Percentiles rank a stretch among this genome's conserved stretches.
These are phyloP conservation scores for Tadarida brasiliensis DNA, from an alignment of 2,797 vertebrate species.

Conservation along the genomic window DNA sequence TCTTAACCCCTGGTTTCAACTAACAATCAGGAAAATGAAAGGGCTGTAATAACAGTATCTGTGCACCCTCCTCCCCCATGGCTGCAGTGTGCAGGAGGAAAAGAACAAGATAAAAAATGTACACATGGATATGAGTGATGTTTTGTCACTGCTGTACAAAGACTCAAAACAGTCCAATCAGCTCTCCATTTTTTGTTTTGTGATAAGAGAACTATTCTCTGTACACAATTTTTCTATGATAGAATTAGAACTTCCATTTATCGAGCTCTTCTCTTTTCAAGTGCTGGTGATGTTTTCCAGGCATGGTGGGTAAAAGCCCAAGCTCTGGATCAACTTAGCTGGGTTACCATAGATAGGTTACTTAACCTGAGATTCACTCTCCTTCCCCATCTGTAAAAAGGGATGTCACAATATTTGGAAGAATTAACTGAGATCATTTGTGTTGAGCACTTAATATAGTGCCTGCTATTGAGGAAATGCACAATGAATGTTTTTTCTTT, in stretches of 20 bases:
- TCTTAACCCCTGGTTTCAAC: background rate
- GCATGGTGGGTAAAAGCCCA: background rate
- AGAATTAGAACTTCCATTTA: background rate
- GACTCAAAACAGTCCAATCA: background rate
- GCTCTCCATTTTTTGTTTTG: background rate
- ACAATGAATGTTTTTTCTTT: background rate
- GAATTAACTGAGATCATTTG: background rate
- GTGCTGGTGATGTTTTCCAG: background rate
- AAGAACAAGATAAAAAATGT: background rate
- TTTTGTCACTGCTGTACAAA: background rate
- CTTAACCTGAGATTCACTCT: background rate
- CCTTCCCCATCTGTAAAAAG: background rate
- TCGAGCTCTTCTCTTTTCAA: background rate
- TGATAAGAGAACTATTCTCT: background rate
- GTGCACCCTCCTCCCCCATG: background rate
- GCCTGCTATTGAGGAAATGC: background rate
- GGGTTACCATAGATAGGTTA: background rate
- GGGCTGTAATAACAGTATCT: background rate
- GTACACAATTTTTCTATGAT: background rate
- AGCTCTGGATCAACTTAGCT: background rate
- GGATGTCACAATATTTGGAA: background rate
- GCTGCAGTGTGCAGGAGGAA: background rate
- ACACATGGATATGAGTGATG: accelerated
- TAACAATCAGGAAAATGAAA: background rate
- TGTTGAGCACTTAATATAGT: background rate